Percentiles rank a stretch among this genome's conserved stretches.
phyloP scores from a whole-genome alignment of 2,113 vertebrate genomes.

The Sinocyclocheilus maitianheensis region DNA sequence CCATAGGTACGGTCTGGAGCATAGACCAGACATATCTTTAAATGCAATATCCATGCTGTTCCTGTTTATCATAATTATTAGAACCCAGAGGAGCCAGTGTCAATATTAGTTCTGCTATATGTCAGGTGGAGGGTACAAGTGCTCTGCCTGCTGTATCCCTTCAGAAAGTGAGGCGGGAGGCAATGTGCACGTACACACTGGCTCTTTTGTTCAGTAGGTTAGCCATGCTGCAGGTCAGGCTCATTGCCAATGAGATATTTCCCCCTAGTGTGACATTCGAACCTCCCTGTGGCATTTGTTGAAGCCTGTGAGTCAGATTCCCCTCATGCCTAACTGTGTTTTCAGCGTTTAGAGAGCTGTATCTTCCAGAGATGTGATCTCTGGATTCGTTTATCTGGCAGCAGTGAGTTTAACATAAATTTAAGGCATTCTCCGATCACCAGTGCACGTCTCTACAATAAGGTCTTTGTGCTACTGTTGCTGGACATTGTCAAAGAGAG shows the following conservation, averaged over 20 bases:
- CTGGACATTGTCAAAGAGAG: constrained; percentile 39
- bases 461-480: too few species aligned
- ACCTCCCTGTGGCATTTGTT: constrained; percentile 54
- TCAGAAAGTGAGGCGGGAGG: constrained; percentile 4
- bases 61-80: constrained; percentile 8
- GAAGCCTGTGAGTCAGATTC: constrained; percentile 61
- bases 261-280: constrained; percentile 60
- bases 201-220: constrained; percentile 64
- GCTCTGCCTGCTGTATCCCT: constrained; percentile 1
- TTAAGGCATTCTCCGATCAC: neutral
- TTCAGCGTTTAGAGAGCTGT: neutral
- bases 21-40: constrained; percentile 2
- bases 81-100: constrained; percentile 9
- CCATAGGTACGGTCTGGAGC: constrained; percentile 69
- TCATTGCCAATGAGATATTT: constrained; percentile 57
- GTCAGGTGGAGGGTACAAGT: neutral
- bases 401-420: neutral
- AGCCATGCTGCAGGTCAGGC: constrained; percentile 52
- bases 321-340: constrained; percentile 51
- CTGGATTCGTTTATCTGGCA: neutral
- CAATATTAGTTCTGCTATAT: constrained; percentile 1
- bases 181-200: constrained; percentile 52
- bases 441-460: neutral
- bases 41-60: neutral
- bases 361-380: neutral